Percentiles rank a stretch among this genome's conserved stretches.
These are phyloP conservation scores for Sycophila texana DNA, from an alignment of 2,888 invertebrate species.

Conservation along the genomic window DNA sequence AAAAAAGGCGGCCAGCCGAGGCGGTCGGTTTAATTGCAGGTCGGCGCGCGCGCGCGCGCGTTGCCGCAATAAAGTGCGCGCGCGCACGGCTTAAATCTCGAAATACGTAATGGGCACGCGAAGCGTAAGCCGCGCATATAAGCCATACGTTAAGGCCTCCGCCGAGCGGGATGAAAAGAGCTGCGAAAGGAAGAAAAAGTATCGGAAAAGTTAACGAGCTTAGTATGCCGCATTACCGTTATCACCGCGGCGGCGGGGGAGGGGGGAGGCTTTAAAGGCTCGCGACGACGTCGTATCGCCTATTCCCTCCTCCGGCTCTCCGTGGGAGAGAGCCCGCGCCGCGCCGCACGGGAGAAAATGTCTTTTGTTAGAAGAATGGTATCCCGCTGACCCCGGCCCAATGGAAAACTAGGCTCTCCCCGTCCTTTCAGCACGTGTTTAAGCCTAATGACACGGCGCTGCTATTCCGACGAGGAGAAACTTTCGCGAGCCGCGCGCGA, in stretches of 20 bases:
- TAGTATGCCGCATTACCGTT: constrained; percentile 40
- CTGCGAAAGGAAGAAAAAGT: not conserved
- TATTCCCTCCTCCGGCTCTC: not conserved
- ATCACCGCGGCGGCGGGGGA: not conserved
- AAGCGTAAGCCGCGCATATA: not conserved
- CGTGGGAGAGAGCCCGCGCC: constrained; percentile 21
- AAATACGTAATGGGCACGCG: constrained; percentile 3
- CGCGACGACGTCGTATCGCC: not conserved
- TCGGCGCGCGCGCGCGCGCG: not conserved
- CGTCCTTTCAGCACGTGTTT: constrained; percentile 12
- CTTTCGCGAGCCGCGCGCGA: too few relatives aligned
- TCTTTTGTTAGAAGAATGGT: constrained; percentile 37
- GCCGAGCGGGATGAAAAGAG: constrained; percentile 33
- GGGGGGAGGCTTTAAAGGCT: too few relatives aligned
- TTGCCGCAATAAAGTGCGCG: constrained; percentile 19
- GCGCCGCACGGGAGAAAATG: constrained; percentile 26
- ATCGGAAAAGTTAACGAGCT: constrained; percentile 38
- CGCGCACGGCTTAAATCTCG: constrained; percentile 31
- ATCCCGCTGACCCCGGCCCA: constrained; percentile 28
- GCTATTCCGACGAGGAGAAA: constrained; percentile 1
- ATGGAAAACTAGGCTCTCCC: constrained; percentile 10
- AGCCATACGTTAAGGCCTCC: not conserved
- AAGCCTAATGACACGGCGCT: constrained; percentile 21
- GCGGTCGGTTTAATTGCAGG: constrained; percentile 18
- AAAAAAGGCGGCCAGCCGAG: not conserved